Conservation (phyloP, 2,113 vertebrate genomes). For the Centropristis striata region DNA sequence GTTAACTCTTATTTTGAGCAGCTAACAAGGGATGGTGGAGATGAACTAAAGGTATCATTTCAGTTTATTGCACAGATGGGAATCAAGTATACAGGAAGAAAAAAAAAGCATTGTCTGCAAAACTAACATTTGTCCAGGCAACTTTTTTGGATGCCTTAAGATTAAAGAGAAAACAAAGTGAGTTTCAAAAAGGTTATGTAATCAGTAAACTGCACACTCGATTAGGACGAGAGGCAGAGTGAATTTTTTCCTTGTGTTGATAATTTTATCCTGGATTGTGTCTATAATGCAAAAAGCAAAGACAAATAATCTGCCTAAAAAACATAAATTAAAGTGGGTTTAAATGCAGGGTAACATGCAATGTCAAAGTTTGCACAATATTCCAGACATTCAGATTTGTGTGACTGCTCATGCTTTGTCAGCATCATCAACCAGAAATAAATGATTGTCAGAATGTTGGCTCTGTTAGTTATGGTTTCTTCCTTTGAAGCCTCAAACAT, state of each 20-base stretch:
- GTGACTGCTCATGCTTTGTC: background rate
- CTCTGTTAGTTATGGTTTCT: no score
- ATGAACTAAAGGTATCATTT: background rate
- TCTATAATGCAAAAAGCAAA: background rate
- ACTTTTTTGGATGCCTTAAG: background rate
- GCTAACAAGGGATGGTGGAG: no score
- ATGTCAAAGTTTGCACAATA: conserved; percentile 1
- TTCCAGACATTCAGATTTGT: background rate
- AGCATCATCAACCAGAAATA: background rate
- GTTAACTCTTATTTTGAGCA: background rate
- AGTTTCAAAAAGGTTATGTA: background rate
- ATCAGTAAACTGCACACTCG: background rate
- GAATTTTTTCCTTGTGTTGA: background rate
- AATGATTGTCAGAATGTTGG: background rate
- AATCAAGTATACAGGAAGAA: background rate
- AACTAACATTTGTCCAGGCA: background rate
- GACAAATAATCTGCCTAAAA: background rate
- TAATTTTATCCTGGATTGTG: background rate
- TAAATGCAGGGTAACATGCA: background rate
- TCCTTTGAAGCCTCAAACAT: background rate
- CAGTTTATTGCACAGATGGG: background rate
- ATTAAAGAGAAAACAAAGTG: background rate
- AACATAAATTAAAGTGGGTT: background rate
- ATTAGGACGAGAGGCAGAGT: background rate
- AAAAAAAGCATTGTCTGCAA: background rate